Conservation (phyloP, 2,888 invertebrate genomes). For the Pollenia griseotomentosa region DNA sequence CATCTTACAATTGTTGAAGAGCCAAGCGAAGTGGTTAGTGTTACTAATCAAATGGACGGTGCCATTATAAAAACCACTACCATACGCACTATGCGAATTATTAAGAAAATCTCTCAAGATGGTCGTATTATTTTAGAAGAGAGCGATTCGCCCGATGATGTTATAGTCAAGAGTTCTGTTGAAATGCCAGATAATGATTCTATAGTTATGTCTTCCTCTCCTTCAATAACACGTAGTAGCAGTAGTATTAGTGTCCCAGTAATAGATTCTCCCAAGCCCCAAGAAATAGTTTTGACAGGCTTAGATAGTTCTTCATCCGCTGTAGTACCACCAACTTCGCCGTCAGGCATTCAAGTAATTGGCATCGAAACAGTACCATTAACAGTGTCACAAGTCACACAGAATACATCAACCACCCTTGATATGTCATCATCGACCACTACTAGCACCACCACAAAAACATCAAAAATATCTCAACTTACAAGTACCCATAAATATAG, state of each 20-base stretch:
- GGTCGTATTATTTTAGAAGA: slow-evolving; percentile 80
- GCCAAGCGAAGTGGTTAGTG: slow-evolving; percentile 70
- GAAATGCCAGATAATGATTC: slow-evolving; percentile 78
- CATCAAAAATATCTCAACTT: slow-evolving; percentile 77
- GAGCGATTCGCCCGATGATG: slow-evolving; percentile 78
- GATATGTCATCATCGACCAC: slow-evolving; percentile 74
- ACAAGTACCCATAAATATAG: slow-evolving; percentile 80
- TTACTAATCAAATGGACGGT: slow-evolving; percentile 76
- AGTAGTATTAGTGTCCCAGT: slow-evolving; percentile 59
- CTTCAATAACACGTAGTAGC: slow-evolving; percentile 54
- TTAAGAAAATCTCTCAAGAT: slow-evolving; percentile 80
- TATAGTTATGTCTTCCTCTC: slow-evolving; percentile 31
- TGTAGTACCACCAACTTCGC: slow-evolving; percentile 28
- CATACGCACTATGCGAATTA: slow-evolving; percentile 81
- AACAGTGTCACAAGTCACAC: slow-evolving; percentile 68
- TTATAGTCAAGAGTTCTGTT: slow-evolving; percentile 79
- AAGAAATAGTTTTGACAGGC: slow-evolving; percentile 55
- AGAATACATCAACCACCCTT: slow-evolving; percentile 67
- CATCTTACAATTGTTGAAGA: slow-evolving; percentile 69
- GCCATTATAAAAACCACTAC: slow-evolving; percentile 82
- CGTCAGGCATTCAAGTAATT: slow-evolving; percentile 76
- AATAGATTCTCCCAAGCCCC: slow-evolving; percentile 35
- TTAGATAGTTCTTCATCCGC: slow-evolving; percentile 43
- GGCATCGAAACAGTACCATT: slow-evolving; percentile 79
- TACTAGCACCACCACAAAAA: slow-evolving; percentile 77